Base-by-base conservation (phyloP, 2,797 vertebrate genomes). In the Mallotus villosus region DNA sequence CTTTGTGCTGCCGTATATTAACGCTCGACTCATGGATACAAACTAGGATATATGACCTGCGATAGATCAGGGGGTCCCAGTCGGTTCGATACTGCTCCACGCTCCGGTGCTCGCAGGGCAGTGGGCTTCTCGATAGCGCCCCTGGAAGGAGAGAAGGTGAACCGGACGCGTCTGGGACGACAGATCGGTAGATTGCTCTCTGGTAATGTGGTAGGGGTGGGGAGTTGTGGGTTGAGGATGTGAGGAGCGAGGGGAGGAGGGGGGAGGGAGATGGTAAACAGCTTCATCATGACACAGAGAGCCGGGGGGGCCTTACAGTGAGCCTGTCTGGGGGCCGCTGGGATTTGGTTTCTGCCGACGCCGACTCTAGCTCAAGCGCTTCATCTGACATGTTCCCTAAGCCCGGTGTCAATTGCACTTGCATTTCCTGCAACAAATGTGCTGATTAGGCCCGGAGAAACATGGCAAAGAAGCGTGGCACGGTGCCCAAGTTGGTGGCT, bases 381-480 rank as follows among this genome's bases (percentile, higher is more conserved):
- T 62, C 21, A 21, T 82, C 80, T 87, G 78, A 82, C 80, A 82
- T 66, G 73, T 80, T 81, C 80, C 75, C 74, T 64, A 67, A 74
- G 76, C 81, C 72, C 73, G 68, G 74, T 85, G 86, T 87, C 81
- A 87, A 87, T 78, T 59, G 61, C 63, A 69, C 46, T 59, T 60
- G 37, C 66, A 49, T 78, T 85, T 77, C 76, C 80, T 81, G 46
- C 62, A 84, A 86, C 86, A 84, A 87, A 87, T 71, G 60, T 72
- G 77, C 72, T 85, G 89, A 90, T 78, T 79, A 77, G 77, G 77
- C 74, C 5, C 7, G 63, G 67, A 67, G 73, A 80, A 78, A 22
- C 60, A 19, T 86, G 90, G 27, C 27, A 27, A 27, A 67, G 73
- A 80, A 78, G 14, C 60, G 16, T 86, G 90, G 87, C 78, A 60